Evolutionary conservation across 2,888 invertebrate species (phyloP).

Genomic region (Chrysopilus asiliformis): DNA sequence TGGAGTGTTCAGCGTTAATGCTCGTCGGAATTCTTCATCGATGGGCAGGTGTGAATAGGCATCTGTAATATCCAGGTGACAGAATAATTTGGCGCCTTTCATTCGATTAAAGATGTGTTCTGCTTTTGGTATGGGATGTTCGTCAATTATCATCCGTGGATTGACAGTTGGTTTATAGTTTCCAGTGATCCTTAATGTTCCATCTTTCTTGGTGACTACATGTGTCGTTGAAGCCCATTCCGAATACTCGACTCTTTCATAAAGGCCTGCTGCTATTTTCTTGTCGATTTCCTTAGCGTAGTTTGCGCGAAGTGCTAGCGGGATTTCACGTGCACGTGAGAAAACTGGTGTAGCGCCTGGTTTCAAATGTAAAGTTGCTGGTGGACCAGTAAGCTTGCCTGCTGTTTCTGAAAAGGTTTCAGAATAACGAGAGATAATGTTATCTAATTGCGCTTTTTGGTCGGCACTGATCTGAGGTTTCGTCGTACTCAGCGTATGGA

Average conservation of each 20-base stretch:
- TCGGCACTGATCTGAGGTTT: slow-evolving; percentile 3
- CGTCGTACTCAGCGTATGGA: neutral
- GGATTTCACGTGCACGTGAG: too few relatives aligned
- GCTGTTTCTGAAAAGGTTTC: slow-evolving; percentile 4
- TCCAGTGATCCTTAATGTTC: slow-evolving; percentile 9
- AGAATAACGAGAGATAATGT: slow-evolving; percentile 10
- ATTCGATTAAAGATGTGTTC: slow-evolving; percentile 9
- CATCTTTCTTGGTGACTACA: slow-evolving; percentile 8
- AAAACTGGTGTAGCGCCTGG: slow-evolving; percentile 4
- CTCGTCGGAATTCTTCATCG: slow-evolving; percentile 10
- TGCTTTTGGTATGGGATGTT: slow-evolving; percentile 8
- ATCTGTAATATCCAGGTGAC: too few relatives aligned
- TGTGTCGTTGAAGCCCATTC: slow-evolving; percentile 13
- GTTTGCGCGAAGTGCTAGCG: too few relatives aligned
- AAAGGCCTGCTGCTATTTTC: too few relatives aligned
- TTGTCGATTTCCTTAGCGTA: too few relatives aligned
- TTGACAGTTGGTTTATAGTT: slow-evolving; percentile 12
- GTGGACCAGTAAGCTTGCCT: neutral
- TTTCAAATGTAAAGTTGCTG: neutral
- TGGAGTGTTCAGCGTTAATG: slow-evolving; percentile 9
- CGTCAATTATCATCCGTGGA: slow-evolving; percentile 11
- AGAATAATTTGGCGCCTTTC: too few relatives aligned
- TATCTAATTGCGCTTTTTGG: slow-evolving; percentile 11
- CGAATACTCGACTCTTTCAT: too few relatives aligned
- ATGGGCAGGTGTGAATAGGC: too few relatives aligned